phyloP scores from a whole-genome alignment of 2,113 vertebrate species.

The Dunckerocampus dactyliophorus region DNA sequence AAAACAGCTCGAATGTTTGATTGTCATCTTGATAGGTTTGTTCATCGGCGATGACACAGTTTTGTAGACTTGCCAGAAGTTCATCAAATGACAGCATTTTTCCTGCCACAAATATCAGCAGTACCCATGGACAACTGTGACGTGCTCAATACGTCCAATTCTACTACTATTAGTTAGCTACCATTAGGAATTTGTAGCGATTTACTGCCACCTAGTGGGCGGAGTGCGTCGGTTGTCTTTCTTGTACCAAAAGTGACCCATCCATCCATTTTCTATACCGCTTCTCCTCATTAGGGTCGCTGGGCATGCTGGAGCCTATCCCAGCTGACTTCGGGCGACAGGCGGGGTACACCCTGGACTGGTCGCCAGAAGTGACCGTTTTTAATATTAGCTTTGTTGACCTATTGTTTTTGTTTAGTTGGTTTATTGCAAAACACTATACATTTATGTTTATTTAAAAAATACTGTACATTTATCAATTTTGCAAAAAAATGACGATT shows the following conservation, averaged over 20 bases:
- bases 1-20: slow-evolving; percentile 39
- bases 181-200: no score
- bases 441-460: no score
- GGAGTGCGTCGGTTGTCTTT: not conserved
- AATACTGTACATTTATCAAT: no score
- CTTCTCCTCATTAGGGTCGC: no score
- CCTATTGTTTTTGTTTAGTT: no score
- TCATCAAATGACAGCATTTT: slow-evolving; percentile 49
- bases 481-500: not conserved
- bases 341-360: no score
- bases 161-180: not conserved
- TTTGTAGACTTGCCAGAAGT: slow-evolving; percentile 38
- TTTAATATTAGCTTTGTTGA: no score
- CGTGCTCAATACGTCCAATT: slow-evolving; percentile 18
- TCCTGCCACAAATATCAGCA: not conserved
- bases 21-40: slow-evolving; percentile 17
- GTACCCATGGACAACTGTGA: not conserved
- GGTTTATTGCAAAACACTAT: no score
- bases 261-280: no score
- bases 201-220: slow-evolving; percentile 39
- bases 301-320: no score
- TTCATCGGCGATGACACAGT: slow-evolving; percentile 28
- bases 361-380: no score
- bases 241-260: not conserved
- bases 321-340: no score